These are phyloP conservation scores for Parus major DNA, from an alignment of 2,113 vertebrate species.

Conservation along the genomic window DNA sequence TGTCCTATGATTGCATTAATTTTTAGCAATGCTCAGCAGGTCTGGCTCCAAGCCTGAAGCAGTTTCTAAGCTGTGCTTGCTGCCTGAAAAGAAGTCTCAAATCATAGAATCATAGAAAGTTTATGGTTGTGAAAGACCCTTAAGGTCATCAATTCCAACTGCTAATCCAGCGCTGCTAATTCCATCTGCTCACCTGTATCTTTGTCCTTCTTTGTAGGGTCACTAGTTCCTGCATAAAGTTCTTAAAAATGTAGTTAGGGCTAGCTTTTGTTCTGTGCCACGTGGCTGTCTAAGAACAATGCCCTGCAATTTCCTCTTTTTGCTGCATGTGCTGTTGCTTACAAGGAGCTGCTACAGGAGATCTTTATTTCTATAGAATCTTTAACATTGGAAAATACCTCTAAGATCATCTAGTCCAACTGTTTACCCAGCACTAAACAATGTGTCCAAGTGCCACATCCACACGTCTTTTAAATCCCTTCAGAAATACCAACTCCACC, in stretches of 20 bases:
- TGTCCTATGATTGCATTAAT: fast-evolving
- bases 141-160: neutral
- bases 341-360: neutral
- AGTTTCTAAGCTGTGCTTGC: neutral
- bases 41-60: neutral
- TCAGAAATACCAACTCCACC: neutral
- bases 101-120: neutral
- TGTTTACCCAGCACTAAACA: neutral
- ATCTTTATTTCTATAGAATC: neutral
- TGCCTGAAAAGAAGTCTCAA: neutral
- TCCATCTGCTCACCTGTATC: neutral
- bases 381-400: neutral
- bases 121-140: neutral
- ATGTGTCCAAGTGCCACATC: neutral
- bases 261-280: neutral
- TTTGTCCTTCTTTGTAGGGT: neutral
- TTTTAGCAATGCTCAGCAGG: fast-evolving
- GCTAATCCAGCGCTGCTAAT: neutral
- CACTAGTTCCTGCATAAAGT: neutral
- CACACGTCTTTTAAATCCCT: neutral
- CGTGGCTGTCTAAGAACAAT: neutral
- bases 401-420: fast-evolving
- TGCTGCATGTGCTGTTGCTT: neutral
- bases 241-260: neutral
- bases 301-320: neutral